Base-by-base conservation (phyloP, 2,888 invertebrate species). In the Caenorhabditis wallacei region DNA sequence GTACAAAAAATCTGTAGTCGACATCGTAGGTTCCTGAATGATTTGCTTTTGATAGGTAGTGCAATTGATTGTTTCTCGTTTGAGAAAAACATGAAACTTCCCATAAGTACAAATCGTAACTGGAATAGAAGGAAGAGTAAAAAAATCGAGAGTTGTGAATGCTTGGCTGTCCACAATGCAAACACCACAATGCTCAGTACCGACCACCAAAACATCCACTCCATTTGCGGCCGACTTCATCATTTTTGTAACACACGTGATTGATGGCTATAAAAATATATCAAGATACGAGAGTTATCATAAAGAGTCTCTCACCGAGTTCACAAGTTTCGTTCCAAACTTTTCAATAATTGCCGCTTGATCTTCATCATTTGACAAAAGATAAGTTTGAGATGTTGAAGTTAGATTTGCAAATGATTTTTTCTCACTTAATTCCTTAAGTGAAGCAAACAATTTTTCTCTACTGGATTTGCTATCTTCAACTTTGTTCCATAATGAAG, bases 161-260 rank as follows among this genome's bases (percentile, higher is more conserved):
- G 95, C 95, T 92, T 96, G 96, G 0, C 97, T 95, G 92, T 98
- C 98, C 79, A 98, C 92, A 24, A 97, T 93, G 85, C 95, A 94
- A 68, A 98, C 93, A 87, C 95, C 95, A 30, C 95, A 95, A 88
- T 94, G 95, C 92, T 99, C 98, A 0, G 97, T 96, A 0, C 96
- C 97, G 4, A 80, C 10, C 0, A 98, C 94, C 30, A 98, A 93
- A 92, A 96, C 96, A 89, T 96, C 95, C 1, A 96, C 94, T 0
- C 95, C 95, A 91, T 95, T 94, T 71, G 94, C 94, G 71, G 96
- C 95, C 57, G 95, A 94, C 5, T 95, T 95, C 91, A 95, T 95
- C 89, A 97, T 90, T 0, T 95, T 95, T 20, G 94, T 93, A 88
- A 96, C 94, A 89, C 96, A 95, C 0, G 96, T 95, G 43, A 97